A percentile compares a stretch with the other conserved stretches of the same genome.
Conservation (phyloP, 2,888 invertebrate genomes). For the Machimus atricapillus region DNA sequence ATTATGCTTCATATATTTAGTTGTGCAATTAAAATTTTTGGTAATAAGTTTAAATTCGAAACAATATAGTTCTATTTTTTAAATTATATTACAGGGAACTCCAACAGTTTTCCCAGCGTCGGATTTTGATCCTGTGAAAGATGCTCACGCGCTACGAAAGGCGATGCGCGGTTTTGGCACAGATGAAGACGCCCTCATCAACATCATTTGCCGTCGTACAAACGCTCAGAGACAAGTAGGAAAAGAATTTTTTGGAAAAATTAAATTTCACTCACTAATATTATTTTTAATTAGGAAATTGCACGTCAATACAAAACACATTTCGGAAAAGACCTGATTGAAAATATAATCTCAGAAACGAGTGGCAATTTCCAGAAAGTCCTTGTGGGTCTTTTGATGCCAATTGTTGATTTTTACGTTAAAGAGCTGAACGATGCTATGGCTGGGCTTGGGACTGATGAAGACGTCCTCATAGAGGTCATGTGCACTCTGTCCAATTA, state of each 20-base stretch:
- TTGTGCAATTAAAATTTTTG: not conserved
- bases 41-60: not conserved
- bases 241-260: slow-evolving; percentile 64
- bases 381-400: slow-evolving; percentile 83
- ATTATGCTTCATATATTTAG: not conserved
- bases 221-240: slow-evolving; percentile 85
- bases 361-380: slow-evolving; percentile 88
- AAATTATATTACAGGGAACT: slow-evolving; percentile 54
- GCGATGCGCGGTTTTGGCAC: slow-evolving; percentile 93
- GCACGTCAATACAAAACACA: slow-evolving; percentile 61
- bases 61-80: not conserved
- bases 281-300: slow-evolving; percentile 52
- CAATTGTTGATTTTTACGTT: slow-evolving; percentile 79
- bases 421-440: slow-evolving; percentile 86
- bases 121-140: slow-evolving; percentile 79
- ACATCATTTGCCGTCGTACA: slow-evolving; percentile 80
- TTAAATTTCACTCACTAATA: not conserved
- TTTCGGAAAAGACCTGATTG: slow-evolving; percentile 73
- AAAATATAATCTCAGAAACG: slow-evolving; percentile 86
- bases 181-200: slow-evolving; percentile 87
- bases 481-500: slow-evolving; percentile 86
- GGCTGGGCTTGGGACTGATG: slow-evolving; percentile 83
- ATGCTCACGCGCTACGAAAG: slow-evolving; percentile 82
- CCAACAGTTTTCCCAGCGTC: slow-evolving; percentile 80
- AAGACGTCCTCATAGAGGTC: slow-evolving; percentile 86